Conservation (phyloP, 2,113 vertebrate species). For the Leiothrix lutea region DNA sequence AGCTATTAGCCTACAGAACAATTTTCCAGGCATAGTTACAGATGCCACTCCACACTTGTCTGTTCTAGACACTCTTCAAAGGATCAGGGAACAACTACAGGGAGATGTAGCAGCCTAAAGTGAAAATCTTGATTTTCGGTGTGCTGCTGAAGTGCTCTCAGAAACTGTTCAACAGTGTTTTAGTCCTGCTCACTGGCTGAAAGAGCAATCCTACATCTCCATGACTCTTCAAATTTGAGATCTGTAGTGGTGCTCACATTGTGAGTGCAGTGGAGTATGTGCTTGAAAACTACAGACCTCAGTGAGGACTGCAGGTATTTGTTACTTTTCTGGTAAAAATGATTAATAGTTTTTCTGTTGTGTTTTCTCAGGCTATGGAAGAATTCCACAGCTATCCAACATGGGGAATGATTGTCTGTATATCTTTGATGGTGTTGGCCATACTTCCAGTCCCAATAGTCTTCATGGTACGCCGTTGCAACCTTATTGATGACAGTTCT, state of each 20-base stretch:
- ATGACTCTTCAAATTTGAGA: not conserved
- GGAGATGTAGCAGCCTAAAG: not conserved
- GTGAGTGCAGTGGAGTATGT: not conserved
- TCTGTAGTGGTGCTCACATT: not conserved
- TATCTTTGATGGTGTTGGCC: constrained; percentile 85
- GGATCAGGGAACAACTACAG: not conserved
- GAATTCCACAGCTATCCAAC: constrained; percentile 81
- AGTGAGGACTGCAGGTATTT: not conserved
- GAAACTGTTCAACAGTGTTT: not conserved
- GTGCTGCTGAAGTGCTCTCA: not conserved
- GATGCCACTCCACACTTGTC: not conserved
- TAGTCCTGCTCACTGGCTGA: not conserved
- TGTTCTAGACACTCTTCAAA: not conserved
- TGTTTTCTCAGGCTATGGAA: constrained; percentile 79
- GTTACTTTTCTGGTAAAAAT: not conserved
- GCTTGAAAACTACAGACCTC: not conserved
- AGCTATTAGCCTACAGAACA: not conserved
- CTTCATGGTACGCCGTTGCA: constrained; percentile 82
- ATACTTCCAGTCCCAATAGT: constrained; percentile 88
- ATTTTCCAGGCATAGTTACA: not conserved
- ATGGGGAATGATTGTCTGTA: constrained; percentile 87
- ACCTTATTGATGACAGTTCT: constrained; percentile 82
- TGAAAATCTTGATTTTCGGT: not conserved
- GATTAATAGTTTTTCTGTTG: not conserved
- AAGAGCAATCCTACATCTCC: not conserved